Base-by-base conservation (phyloP, 1,140 invertebrate genomes). In the Drosophila sp. region DNA sequence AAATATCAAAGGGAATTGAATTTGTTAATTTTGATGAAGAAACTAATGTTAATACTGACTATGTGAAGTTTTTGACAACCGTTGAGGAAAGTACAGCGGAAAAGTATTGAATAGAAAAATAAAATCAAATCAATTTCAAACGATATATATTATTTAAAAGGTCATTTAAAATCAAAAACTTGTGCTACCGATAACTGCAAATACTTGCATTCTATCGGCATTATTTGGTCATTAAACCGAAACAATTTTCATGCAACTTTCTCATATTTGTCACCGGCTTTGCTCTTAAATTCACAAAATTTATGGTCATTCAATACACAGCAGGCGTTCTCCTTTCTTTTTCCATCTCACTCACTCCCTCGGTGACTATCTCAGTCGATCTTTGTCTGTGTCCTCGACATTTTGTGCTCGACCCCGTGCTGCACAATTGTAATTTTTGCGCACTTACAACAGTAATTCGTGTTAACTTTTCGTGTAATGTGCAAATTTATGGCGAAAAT, bases 401-500 rank as follows among this genome's bases (percentile, higher is more conserved):
- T 80, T 71, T 80, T 18, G 27, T 51, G 29, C 45, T 51, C 48
- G 21, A 29, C 64, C 54, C 21, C 45, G 43, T 59, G 56, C 65
- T 51, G 38, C 38, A 71, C 59, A 70, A 70, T 67, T 75, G 81
- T 70, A 71, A 69, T 86, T 80, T 80, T 62, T 65, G 73, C 70
- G 58, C 76, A 83, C 77, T 86, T 86, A 86, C 76, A 75, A 66
- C 67, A 46, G 76, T 78, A 78, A 78, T 78, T 78, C 76, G 72
- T 74, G 76, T 72, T 78, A 78, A 78, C 72, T 78, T 75, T 75
- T 78, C 72, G 76, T 78, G 76, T 78, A 78, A 78, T 78, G 72
- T 78, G 76, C 41, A 78, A 75, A 78, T 78, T 78, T 78, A 78
- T 78, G 72, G 76, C 54, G 58, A 53, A 72, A 72, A 72, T 65